Conservation (phyloP, 2,888 invertebrate species). For the Acheta domesticus region DNA sequence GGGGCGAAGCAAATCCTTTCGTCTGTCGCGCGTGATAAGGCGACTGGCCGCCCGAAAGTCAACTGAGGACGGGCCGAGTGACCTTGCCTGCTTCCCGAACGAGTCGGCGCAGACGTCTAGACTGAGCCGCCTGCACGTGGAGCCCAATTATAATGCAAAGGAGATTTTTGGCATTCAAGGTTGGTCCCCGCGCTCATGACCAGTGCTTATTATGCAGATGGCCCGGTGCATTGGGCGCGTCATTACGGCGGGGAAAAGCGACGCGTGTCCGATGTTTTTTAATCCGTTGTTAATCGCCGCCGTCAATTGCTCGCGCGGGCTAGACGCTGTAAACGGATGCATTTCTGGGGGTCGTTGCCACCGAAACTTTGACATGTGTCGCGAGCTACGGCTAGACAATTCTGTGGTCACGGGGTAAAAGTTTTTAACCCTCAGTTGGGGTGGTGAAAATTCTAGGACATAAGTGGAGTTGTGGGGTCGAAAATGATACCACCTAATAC, state of each 20-base stretch:
- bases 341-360: not conserved
- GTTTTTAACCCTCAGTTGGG: too few relatives aligned
- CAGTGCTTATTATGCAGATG: slow-evolving; percentile 8
- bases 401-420: too few relatives aligned
- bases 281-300: not conserved
- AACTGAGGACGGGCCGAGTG: not conserved
- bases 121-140: not conserved
- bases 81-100: not conserved
- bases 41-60: too few relatives aligned
- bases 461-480: too few relatives aligned
- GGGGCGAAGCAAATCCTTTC: too few relatives aligned
- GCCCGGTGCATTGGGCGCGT: not conserved
- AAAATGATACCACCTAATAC: too few relatives aligned
- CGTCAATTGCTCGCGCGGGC: not conserved
- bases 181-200: not conserved
- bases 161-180: slow-evolving; percentile 12
- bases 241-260: not conserved
- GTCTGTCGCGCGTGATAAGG: too few relatives aligned
- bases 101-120: not conserved
- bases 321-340: not conserved
- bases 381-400: too few relatives aligned
- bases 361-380: not conserved
- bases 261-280: not conserved
- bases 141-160: slow-evolving; percentile 3
- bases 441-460: too few relatives aligned